phyloP scores from a whole-genome alignment of 2,797 vertebrate genomes.

The Dipus sagitta region DNA sequence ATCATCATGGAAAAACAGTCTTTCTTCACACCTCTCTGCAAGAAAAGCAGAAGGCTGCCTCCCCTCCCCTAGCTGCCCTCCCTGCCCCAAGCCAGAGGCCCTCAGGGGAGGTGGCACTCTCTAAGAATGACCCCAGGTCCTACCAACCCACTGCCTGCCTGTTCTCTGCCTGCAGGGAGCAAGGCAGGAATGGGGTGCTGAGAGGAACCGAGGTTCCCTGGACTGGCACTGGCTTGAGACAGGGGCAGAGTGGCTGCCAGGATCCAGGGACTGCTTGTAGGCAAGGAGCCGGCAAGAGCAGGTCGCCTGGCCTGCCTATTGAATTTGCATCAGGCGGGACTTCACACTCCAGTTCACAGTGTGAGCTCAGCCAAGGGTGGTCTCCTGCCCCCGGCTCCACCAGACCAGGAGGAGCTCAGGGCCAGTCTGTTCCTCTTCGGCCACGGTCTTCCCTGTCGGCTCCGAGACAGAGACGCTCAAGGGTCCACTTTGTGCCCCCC shows the following conservation, averaged over 20 bases:
- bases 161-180: not conserved
- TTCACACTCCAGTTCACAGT: conserved; percentile 58
- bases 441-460: conserved; percentile 16
- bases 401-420: conserved; percentile 47
- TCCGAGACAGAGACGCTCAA: conserved; percentile 43
- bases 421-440: not conserved
- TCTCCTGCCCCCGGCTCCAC: conserved; percentile 40
- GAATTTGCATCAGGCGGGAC: conserved; percentile 69
- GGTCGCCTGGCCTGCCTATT: conserved; percentile 34
- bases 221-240: not conserved
- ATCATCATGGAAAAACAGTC: not conserved
- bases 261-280: conserved; percentile 55
- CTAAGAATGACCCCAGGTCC: not conserved
- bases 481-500: not conserved
- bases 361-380: conserved; percentile 44
- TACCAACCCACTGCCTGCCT: rapidly evolving
- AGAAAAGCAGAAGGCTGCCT: not conserved
- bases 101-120: not conserved
- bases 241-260: conserved; percentile 16
- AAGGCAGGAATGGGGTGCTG: too few species aligned
- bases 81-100: not conserved
- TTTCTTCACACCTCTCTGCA: not conserved
- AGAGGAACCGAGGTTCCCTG: not conserved
- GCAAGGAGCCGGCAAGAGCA: conserved; percentile 63
- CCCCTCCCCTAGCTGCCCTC: not conserved